Conservation (phyloP, 2,888 invertebrate species). For the Athripsodes cinereus region DNA sequence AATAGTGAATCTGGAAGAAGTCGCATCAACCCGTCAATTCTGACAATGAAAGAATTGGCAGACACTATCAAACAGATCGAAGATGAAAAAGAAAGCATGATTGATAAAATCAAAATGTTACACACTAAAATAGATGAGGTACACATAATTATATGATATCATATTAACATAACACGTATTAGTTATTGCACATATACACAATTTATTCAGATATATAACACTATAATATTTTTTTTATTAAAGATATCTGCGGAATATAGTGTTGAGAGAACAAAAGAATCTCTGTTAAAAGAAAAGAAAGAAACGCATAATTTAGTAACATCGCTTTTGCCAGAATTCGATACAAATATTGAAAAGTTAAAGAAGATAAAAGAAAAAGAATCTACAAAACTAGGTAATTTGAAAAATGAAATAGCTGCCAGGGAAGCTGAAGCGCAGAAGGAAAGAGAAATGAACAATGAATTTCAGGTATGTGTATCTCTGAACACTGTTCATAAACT, state of each 20-base stretch:
- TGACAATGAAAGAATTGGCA: constrained; percentile 11
- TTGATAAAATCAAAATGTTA: constrained; percentile 10
- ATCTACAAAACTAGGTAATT: constrained; percentile 8
- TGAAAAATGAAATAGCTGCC: constrained; percentile 18
- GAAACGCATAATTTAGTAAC: constrained; percentile 18
- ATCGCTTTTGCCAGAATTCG: constrained; percentile 17
- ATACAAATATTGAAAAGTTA: constrained; percentile 19
- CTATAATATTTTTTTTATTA: background rate
- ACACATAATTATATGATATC: background rate
- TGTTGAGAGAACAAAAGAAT: constrained; percentile 11
- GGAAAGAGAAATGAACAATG: constrained; percentile 9
- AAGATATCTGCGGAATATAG: constrained; percentile 3
- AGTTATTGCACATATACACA: background rate
- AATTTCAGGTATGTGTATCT: constrained; percentile 5
- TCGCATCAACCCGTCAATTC: background rate
- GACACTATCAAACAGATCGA: constrained; percentile 7
- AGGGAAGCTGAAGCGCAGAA: constrained; percentile 8
- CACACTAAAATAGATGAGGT: constrained; percentile 11
- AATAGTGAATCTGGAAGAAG: background rate
- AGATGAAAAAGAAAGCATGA: constrained; percentile 9
- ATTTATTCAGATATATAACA: background rate
- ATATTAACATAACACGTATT: background rate
- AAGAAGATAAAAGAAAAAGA: constrained; percentile 16
- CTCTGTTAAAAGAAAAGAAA: constrained; percentile 14
- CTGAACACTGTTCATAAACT: no score